These are phyloP conservation scores for Oopsacas minuta DNA, from an alignment of 37 sponge, comb jelly and placozoan genomes.

Conservation along the genomic window DNA sequence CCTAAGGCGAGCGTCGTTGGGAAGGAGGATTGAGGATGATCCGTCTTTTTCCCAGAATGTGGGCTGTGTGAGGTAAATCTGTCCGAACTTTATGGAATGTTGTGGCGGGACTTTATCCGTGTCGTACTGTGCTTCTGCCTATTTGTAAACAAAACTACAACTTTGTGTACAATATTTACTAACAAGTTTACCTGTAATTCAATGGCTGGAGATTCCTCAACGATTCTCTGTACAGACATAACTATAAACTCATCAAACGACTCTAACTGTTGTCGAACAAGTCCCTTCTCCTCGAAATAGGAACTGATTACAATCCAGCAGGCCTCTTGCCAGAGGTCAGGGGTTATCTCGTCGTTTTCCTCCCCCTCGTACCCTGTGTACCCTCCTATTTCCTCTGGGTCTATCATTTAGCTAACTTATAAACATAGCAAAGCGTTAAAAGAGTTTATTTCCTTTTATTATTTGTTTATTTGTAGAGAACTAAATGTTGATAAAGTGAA, in stretches of 20 bases:
- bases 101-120: constrained; percentile 33
- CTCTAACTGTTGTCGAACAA: constrained; percentile 97
- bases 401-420: neutral
- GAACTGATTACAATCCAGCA: constrained; percentile 99
- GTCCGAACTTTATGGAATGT: constrained; percentile 96
- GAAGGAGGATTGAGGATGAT: constrained; percentile 81
- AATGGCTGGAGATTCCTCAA: constrained; percentile 86
- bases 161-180: neutral
- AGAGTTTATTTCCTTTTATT: neutral
- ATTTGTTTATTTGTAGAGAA: neutral
- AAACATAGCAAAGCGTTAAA: neutral
- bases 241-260: constrained; percentile 99
- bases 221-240: constrained; percentile 98
- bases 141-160: neutral
- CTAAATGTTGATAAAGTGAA: neutral
- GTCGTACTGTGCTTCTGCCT: neutral
- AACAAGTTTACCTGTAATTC: constrained; percentile 62
- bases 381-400: constrained; percentile 1
- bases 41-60: constrained; percentile 99
- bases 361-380: constrained; percentile 45
- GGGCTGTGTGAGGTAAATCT: constrained; percentile 97
- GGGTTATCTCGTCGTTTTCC: constrained; percentile 82
- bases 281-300: constrained; percentile 98
- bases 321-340: constrained; percentile 99
- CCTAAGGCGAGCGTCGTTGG: constrained; percentile 92